Conservation (phyloP, 2,888 invertebrate species). For the Cylindroiulus punctatus region DNA sequence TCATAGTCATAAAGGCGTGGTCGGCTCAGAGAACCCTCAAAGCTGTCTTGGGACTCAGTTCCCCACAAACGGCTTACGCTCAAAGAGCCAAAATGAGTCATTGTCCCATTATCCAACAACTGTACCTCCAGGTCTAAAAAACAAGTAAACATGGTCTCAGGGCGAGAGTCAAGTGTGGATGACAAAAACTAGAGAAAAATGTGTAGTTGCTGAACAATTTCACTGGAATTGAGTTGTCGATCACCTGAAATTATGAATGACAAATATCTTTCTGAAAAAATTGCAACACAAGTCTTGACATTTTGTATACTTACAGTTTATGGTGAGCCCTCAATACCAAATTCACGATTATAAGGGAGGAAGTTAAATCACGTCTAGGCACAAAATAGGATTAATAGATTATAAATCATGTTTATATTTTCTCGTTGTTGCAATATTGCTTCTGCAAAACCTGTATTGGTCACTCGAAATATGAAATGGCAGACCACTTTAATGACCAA, state of each 20-base stretch:
- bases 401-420: neutral
- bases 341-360: neutral
- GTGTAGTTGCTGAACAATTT: neutral
- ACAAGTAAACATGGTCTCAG: neutral
- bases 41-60: slow-evolving; percentile 35
- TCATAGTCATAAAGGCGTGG: slow-evolving; percentile 36
- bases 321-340: neutral
- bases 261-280: neutral
- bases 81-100: slow-evolving; percentile 38
- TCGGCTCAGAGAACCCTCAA: neutral
- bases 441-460: neutral
- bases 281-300: neutral
- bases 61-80: slow-evolving; percentile 25
- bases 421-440: neutral
- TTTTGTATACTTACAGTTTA: neutral
- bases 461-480: no score
- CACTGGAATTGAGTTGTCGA: neutral
- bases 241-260: neutral
- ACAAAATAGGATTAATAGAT: neutral
- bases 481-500: no score
- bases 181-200: no score
- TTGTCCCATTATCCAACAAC: slow-evolving; percentile 40
- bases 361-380: neutral
- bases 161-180: neutral
- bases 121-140: slow-evolving; percentile 49